A percentile compares a stretch with the other conserved stretches of the same genome.
Conservation (phyloP, 2,888 invertebrate species). For the Chamaedrilus cognettii region DNA sequence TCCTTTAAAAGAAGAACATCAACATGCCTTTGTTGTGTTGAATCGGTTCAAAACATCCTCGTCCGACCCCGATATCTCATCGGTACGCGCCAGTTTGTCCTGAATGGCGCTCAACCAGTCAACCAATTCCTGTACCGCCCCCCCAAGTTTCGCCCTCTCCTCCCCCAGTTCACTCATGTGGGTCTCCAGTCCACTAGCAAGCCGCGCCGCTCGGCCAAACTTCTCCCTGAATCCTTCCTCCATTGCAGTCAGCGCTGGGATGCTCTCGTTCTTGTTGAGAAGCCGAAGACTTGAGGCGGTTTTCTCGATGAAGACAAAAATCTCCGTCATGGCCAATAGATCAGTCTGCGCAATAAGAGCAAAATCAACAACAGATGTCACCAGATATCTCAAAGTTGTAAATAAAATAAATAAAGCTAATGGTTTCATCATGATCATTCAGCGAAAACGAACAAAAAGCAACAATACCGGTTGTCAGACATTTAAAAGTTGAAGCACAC, state of each 20-base stretch:
- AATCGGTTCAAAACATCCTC: constrained; percentile 10
- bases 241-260: not conserved
- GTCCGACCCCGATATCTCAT: constrained; percentile 15
- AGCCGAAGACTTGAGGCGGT: not conserved
- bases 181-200: not conserved
- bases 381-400: no score
- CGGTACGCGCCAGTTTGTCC: constrained; percentile 9
- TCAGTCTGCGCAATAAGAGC: not conserved
- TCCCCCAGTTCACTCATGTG: not conserved
- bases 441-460: no score
- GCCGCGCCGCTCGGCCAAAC: not conserved
- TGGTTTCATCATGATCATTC: no score
- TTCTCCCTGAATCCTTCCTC: not conserved
- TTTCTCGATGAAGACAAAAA: not conserved
- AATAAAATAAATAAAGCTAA: no score
- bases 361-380: not conserved
- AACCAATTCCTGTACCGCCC: not conserved
- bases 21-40: constrained; percentile 2
- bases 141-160: not conserved
- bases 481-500: no score
- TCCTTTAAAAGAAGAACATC: not conserved
- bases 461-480: no score
- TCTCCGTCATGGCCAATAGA: not conserved
- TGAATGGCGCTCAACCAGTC: not conserved
- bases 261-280: not conserved